Percentiles rank a stretch among this genome's conserved stretches.
These are phyloP conservation scores for Nerophis ophidion DNA, from an alignment of 2,113 vertebrate genomes.

Conservation along the genomic window DNA sequence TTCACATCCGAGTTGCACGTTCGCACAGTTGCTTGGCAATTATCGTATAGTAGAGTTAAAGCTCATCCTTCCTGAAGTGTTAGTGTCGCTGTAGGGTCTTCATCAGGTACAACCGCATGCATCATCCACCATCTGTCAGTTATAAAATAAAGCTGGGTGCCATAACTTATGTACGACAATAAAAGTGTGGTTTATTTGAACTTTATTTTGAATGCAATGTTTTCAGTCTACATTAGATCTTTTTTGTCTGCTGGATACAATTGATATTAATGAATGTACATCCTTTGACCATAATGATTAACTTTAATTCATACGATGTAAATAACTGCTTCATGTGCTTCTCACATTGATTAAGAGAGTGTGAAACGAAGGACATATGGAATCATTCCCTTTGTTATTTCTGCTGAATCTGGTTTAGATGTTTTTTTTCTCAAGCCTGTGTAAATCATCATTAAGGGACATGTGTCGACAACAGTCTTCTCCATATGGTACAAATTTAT, in stretches of 20 bases:
- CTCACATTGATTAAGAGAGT: background rate
- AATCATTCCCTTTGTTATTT: conserved; percentile 13
- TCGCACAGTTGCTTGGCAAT: background rate
- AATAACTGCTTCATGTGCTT: background rate
- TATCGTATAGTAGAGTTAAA: background rate
- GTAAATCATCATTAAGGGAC: background rate
- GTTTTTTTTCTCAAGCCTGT: conserved; percentile 1
- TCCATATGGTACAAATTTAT: background rate
- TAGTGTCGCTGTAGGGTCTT: background rate
- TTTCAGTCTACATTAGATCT: background rate
- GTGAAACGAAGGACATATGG: background rate
- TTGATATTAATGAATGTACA: background rate
- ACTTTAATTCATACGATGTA: background rate
- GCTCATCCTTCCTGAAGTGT: background rate
- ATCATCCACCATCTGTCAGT: conserved; percentile 1
- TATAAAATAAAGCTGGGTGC: background rate
- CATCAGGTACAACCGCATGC: background rate
- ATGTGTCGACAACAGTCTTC: background rate
- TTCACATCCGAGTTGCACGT: too few relatives aligned
- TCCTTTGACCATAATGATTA: background rate
- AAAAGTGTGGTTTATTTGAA: background rate
- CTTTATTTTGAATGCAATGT: background rate
- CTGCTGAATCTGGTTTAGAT: conserved; percentile 19
- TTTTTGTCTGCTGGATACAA: too few relatives aligned
- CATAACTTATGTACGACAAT: background rate